Evolutionary conservation across 2,113 vertebrate species (phyloP).

Genomic region (human): DNA sequence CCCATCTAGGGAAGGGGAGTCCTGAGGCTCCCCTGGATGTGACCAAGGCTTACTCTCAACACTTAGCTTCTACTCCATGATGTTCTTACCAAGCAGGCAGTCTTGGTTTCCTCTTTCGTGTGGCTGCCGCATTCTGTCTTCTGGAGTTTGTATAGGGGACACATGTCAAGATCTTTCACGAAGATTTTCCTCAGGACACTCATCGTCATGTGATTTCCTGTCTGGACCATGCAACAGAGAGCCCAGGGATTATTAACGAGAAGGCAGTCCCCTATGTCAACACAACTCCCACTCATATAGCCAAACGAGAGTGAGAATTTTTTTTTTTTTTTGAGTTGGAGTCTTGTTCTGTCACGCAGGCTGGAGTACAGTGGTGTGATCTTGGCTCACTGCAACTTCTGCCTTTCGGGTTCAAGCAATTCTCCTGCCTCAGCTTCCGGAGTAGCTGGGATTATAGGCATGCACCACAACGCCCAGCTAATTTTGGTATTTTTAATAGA

Average conservation of each 20-base stretch:
- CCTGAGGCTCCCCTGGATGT: neutral
- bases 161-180: constrained; percentile 27
- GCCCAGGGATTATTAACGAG: constrained; percentile 45
- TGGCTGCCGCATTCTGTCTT: constrained; percentile 66
- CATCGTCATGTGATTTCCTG: constrained; percentile 67
- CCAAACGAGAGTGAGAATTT: neutral
- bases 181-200: constrained; percentile 73
- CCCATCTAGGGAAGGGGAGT: neutral
- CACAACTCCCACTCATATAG: neutral
- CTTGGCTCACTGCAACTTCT: too few species aligned
- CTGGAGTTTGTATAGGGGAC: constrained; percentile 20
- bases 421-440: too few species aligned
- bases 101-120: neutral
- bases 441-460: too few species aligned
- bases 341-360: too few species aligned
- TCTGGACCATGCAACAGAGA: constrained; percentile 72
- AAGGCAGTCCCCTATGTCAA: neutral
- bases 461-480: too few species aligned
- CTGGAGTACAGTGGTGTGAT: too few species aligned
- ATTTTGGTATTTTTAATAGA: too few species aligned
- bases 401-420: too few species aligned
- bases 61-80: neutral
- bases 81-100: constrained; percentile 76
- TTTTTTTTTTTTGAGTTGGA: too few species aligned
- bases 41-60: neutral